Evolutionary conservation across 2,888 invertebrate species (phyloP).

Genomic region (Helleia helle): DNA sequence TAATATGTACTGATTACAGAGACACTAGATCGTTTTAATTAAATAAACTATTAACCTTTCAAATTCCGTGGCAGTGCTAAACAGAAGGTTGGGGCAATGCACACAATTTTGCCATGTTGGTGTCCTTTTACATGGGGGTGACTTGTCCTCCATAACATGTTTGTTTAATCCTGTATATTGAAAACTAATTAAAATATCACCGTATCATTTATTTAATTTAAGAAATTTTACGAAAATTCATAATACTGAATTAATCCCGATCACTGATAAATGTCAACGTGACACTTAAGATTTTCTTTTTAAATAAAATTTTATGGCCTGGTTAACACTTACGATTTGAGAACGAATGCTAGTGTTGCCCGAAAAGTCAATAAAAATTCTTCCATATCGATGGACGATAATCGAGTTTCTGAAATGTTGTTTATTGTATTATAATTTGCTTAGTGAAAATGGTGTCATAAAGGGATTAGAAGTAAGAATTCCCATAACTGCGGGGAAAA

Average conservation of each 20-base stretch:
- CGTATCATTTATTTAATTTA: conserved; percentile 7
- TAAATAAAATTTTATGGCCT: no score
- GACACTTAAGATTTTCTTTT: no score
- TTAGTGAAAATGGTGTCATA: no score
- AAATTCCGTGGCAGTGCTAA: conserved; percentile 73
- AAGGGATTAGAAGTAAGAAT: no score
- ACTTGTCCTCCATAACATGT: conserved; percentile 69
- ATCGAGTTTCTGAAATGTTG: no score
- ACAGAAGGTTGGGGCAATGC: conserved; percentile 75
- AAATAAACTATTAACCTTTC: conserved; percentile 60
- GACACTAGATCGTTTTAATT: conserved; percentile 12
- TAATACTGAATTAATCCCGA: background rate
- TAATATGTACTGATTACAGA: no score
- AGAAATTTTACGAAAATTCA: background rate
- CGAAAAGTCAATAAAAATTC: no score
- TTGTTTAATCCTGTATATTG: conserved; percentile 25
- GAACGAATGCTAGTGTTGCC: no score
- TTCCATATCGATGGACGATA: no score
- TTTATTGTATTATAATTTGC: no score
- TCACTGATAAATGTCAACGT: background rate
- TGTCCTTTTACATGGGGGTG: conserved; percentile 39
- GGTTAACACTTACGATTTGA: no score
- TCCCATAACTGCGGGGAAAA: no score
- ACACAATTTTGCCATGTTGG: conserved; percentile 76
- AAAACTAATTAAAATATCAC: conserved; percentile 21